Conservation (phyloP, 1,140 invertebrate species). For the Pomacea maculata region DNA sequence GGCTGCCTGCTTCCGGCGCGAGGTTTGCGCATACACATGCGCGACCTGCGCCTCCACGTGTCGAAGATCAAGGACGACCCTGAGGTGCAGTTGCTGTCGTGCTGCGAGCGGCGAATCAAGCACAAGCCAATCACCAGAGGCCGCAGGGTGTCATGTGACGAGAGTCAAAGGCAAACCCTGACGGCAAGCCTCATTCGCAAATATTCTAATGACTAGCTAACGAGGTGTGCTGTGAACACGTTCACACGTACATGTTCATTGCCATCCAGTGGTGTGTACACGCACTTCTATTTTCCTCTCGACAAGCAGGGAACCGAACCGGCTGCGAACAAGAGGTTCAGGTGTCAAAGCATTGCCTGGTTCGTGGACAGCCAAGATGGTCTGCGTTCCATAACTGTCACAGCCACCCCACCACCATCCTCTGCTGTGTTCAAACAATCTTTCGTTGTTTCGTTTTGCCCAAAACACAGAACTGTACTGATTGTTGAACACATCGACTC, state of each 20-base stretch:
- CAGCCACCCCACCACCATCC: too few relatives aligned
- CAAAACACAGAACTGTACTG: too few relatives aligned
- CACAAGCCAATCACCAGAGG: not conserved
- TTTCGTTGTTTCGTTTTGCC: too few relatives aligned
- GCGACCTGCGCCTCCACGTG: not conserved
- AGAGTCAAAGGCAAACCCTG: not conserved
- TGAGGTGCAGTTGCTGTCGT: not conserved
- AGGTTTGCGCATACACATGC: constrained; percentile 12
- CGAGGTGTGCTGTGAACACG: not conserved
- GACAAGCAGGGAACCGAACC: too few relatives aligned
- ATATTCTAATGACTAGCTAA: not conserved
- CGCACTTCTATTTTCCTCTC: too few relatives aligned
- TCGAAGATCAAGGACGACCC: constrained; percentile 8
- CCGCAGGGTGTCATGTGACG: not conserved
- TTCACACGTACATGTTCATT: not conserved
- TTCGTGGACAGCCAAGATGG: too few relatives aligned
- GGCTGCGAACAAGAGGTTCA: too few relatives aligned
- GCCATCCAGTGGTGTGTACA: not conserved
- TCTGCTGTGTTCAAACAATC: too few relatives aligned
- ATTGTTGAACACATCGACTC: too few relatives aligned
- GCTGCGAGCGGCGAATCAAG: not conserved
- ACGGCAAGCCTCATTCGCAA: not conserved
- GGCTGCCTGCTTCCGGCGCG: constrained; percentile 21
- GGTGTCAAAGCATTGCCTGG: too few relatives aligned
- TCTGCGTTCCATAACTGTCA: too few relatives aligned